Conservation (phyloP, 2,888 invertebrate genomes). For the Erynnis tages region DNA sequence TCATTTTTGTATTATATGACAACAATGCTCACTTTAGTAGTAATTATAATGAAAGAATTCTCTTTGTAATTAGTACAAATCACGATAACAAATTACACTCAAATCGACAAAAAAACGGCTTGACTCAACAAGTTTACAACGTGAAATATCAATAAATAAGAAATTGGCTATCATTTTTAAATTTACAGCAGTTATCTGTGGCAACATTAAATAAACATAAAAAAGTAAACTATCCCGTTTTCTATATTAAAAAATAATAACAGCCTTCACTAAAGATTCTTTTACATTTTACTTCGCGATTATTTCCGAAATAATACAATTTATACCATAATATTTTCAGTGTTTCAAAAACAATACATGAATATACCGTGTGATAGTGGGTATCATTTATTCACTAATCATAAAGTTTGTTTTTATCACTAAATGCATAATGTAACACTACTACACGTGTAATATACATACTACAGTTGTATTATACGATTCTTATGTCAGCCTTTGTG, state of each 20-base stretch:
- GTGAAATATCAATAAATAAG: constrained; percentile 43
- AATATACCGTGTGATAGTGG: constrained; percentile 42
- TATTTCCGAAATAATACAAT: not conserved
- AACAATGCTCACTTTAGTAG: too few relatives aligned
- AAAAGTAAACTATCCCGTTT: not conserved
- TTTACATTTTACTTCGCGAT: constrained; percentile 49
- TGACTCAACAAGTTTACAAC: constrained; percentile 43
- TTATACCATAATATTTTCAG: not conserved
- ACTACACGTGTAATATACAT: constrained; percentile 68
- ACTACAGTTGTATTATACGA: constrained; percentile 72
- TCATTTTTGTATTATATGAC: too few relatives aligned
- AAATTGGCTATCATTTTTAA: constrained; percentile 40
- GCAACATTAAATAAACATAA: constrained; percentile 39
- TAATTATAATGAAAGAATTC: too few relatives aligned
- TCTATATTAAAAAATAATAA: constrained; percentile 4
- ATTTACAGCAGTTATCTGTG: constrained; percentile 32
- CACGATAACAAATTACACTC: too few relatives aligned
- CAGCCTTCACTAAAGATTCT: constrained; percentile 25
- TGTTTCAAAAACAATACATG: constrained; percentile 18
- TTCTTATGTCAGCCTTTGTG: constrained; percentile 60
- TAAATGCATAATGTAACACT: constrained; percentile 74
- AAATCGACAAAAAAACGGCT: constrained; percentile 38
- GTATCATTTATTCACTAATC: constrained; percentile 55
- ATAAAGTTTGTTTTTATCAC: constrained; percentile 65
- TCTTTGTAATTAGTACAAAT: too few relatives aligned